phyloP scores from a whole-genome alignment of 1,140 invertebrate genomes.

The Hypothenemus hampei region DNA sequence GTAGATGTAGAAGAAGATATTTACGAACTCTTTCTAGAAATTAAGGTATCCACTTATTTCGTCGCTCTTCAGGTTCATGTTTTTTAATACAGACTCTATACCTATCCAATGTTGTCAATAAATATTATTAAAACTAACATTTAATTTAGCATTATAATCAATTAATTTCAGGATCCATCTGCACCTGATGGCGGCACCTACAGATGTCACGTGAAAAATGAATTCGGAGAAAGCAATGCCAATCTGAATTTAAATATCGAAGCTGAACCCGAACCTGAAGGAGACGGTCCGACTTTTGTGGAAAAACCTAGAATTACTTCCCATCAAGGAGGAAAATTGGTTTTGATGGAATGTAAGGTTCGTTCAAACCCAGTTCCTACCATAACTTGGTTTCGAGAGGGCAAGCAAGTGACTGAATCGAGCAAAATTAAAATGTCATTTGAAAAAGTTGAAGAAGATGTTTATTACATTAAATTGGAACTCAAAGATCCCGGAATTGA shows the following conservation, averaged over 20 bases:
- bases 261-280: slow-evolving; percentile 85
- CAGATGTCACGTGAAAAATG: slow-evolving; percentile 94
- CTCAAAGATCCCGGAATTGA: slow-evolving; percentile 88
- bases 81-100: too few species aligned
- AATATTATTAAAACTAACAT: too few species aligned
- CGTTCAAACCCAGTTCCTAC: slow-evolving; percentile 90
- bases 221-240: slow-evolving; percentile 95
- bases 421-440: slow-evolving; percentile 73
- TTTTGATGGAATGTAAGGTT: slow-evolving; percentile 97
- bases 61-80: neutral
- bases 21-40: slow-evolving; percentile 84
- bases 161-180: slow-evolving; percentile 75
- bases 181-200: slow-evolving; percentile 95
- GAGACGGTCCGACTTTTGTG: slow-evolving; percentile 94
- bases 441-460: slow-evolving; percentile 71
- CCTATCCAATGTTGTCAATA: too few species aligned
- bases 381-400: slow-evolving; percentile 89
- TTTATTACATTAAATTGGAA: slow-evolving; percentile 86
- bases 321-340: slow-evolving; percentile 89
- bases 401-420: slow-evolving; percentile 69
- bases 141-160: neutral
- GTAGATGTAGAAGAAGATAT: slow-evolving; percentile 73
- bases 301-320: slow-evolving; percentile 95
- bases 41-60: slow-evolving; percentile 61
- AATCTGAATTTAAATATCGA: slow-evolving; percentile 98